Evolutionary conservation across 2,888 invertebrate genomes (phyloP).

Genomic region (Eulithis prunata): DNA sequence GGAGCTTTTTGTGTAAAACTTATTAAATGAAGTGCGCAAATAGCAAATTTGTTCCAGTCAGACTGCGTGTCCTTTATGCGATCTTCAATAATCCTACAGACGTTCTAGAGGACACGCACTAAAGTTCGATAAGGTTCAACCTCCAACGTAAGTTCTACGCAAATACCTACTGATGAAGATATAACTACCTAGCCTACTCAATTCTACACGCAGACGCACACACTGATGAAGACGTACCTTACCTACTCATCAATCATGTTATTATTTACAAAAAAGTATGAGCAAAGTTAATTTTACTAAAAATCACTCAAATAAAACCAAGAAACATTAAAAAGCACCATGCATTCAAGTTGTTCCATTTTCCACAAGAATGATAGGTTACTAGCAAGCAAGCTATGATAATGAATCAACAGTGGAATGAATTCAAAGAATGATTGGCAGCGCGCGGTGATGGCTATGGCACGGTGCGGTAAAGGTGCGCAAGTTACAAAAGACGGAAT

Average conservation of each 20-base stretch:
- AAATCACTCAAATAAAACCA: slow-evolving; percentile 25
- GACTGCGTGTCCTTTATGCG: slow-evolving; percentile 31
- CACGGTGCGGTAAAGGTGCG: slow-evolving; percentile 46
- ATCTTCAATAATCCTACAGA: slow-evolving; percentile 34
- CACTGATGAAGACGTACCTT: slow-evolving; percentile 21
- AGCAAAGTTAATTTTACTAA: slow-evolving; percentile 17
- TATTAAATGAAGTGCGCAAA: slow-evolving; percentile 1
- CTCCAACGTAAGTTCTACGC: slow-evolving; percentile 17
- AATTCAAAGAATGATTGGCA: slow-evolving; percentile 40
- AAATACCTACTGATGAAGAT: too few relatives aligned
- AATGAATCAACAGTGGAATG: slow-evolving; percentile 30
- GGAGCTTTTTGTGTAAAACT: not conserved
- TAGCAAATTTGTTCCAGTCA: slow-evolving; percentile 16
- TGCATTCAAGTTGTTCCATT: slow-evolving; percentile 24
- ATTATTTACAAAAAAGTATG: slow-evolving; percentile 7
- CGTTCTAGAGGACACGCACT: slow-evolving; percentile 29
- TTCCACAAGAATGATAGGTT: slow-evolving; percentile 25
- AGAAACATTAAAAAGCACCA: slow-evolving; percentile 20
- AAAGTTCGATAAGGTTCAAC: slow-evolving; percentile 17
- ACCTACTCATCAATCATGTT: not conserved
- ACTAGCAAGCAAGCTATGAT: not conserved
- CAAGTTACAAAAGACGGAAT: slow-evolving; percentile 58
- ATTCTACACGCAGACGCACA: not conserved
- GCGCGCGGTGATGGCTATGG: slow-evolving; percentile 33
- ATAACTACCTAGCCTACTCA: too few relatives aligned